Evolutionary conservation across 2,888 invertebrate genomes (phyloP), one percentile per base, ranked within the genome.

Genomic region (Caenorhabditis doughertyi): DNA sequence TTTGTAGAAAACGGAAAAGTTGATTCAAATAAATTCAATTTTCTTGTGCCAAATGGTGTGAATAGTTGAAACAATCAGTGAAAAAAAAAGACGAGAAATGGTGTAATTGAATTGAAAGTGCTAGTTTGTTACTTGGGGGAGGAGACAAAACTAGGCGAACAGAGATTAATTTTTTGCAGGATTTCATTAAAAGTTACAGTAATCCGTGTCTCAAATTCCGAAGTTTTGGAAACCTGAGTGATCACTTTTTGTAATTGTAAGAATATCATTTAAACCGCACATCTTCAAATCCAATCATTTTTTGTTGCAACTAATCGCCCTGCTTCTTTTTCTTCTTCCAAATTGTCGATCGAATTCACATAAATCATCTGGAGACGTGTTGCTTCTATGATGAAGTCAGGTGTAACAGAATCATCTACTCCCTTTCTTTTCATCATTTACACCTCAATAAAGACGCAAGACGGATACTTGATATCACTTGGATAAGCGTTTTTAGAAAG

Each of bases 381-480:
- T 11, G 1, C 35, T 35, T 18, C 25, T 42, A 53, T 56, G 21
- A 35, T 73, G 72, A 64, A 73, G 62, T 73, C 53, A 55, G 62
- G 74, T 65, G 65, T 65, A 73, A 64, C 55, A 56, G 4, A 29
- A 51, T n/a, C 29, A 21, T 55, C 29, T 42, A 35, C 27, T n/a
- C 29, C 13, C 8, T 62, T 44, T 25, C 39, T 42, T 25, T 42
- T 44, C 71, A 47, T 51, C 71, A 27, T 74, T 74, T 74, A 74
- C 74, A 74, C 74, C 64, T 74, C 47, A 64, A 64, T 64, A 42
- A 49, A 53, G 60, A 55, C 51, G 27, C n/a, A 18, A 18, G 47
- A 47, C 4, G 47, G 47, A 49, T 65, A 11, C n/a, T 18, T 29
- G 32, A 25, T 32, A 60, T 51, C 60, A 58, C 23, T 32, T 4